Evolutionary conservation across 2,113 vertebrate genomes (phyloP), one percentile per base, ranked within the genome.

Genomic region (Meles meles): DNA sequence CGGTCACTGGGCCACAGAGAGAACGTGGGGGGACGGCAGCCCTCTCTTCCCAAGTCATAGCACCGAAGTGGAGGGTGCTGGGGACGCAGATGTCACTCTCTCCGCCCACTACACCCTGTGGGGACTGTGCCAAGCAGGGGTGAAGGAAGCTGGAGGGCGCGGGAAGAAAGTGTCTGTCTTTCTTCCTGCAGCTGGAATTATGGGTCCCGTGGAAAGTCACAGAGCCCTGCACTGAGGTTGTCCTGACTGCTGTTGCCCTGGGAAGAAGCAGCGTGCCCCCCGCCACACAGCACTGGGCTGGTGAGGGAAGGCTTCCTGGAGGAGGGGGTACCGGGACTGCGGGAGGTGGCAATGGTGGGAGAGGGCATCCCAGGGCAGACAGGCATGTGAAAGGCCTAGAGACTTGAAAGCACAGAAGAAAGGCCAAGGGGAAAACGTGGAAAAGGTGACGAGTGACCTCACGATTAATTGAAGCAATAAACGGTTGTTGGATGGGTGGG

Each of bases 21-120:
- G 27, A 25, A 7, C 13, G 2, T 1, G n/a, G n/a, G 31, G 59
- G 29, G 13, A 6, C 9, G 67, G 55, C 47, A 34, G 15, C 13
- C 47, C 94, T 17, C 61, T 31, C n/a, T 84, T 49, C 65, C 23
- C 69, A 34, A 83, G 93, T n/a, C 69, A 76, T 57, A 21, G 76
- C 44, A 8, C 76, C 72, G 42, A 5, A 21, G 39, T 5, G 49
- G 47, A 77, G 71, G 39, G n/a, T 42, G 76, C 27, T 39, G 13
- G 37, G 39, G 11, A 47, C 20, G 0, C 12, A 44, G 17, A 7
- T 5, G 17, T 69, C 27, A 20, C 74, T 52, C 59, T 18, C 27
- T 34, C 37, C 34, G 10, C 34, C 52, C 44, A 1, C 79, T 31
- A 10, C 42, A 74, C 27, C 21, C 2, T 8, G 13, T 21, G 2